Base-by-base conservation (phyloP, 1,140 invertebrate genomes). In the Atopsyche davidsoni region DNA sequence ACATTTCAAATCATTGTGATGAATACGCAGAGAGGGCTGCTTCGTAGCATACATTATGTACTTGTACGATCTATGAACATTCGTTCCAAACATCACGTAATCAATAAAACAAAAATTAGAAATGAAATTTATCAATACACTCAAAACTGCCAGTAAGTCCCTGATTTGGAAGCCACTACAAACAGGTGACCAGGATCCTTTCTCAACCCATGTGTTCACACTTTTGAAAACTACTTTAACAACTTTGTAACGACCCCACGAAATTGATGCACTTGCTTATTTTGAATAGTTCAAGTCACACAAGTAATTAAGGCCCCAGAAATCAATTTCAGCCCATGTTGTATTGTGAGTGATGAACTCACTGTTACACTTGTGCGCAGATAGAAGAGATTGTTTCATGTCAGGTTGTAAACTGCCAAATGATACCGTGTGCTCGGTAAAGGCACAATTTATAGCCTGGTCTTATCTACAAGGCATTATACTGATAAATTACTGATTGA, bases 1-100 rank as follows among this genome's bases (percentile, higher is more conserved):
- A 69, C 96, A 99, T 59, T 94, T 84, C 51, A 98, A 72, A 70
- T 95, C 90, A 44, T 84, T 80, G 59, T 88, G 83, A 53, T 86
- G 83, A 35, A 95, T 86, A 47, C 89, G 78, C 51, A 89, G 73
- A 4, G 80, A 81, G 1, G 85, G 82, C 63, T 79, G 80, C 66
- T 85, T 86, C 55, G 75, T 81, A 1, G 82, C 77, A 66, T 83
- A 83, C 81, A 85, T 84, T 60, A 72, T 70, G 60, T 73, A 73
- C 49, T 72, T 74, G 52, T 74, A 74, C 47, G 70, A 73, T 41
- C 72, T 66, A 59, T 74, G 68, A 23, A 72, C 53, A 62, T 71
- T 71, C 36, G 64, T 64, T 48, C 68, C 70, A 57, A 63, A 73
- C 69, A 68, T 72, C 66, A 69, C 71, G 46, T 13, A 34, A 23